phyloP scores from a whole-genome alignment of 1,140 invertebrate genomes.

The Octopus bimaculoides region DNA sequence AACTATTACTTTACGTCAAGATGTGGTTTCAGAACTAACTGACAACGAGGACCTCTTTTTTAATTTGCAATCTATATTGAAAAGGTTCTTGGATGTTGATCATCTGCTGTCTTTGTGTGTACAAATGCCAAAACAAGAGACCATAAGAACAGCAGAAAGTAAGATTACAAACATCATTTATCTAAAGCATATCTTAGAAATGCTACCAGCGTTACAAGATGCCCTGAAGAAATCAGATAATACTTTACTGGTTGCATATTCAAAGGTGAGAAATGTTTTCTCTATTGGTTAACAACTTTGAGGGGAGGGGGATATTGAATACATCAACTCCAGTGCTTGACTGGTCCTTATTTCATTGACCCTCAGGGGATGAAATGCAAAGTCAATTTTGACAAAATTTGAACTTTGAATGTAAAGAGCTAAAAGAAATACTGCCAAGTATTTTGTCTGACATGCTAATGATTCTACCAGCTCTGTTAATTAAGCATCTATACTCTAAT shows the following conservation, averaged over 20 bases:
- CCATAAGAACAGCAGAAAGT: constrained; percentile 65
- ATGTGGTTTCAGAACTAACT: constrained; percentile 74
- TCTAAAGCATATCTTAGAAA: constrained; percentile 75
- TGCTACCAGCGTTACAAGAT: constrained; percentile 68
- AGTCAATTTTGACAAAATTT: too few species aligned
- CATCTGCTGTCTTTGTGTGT: constrained; percentile 64
- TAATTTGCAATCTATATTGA: constrained; percentile 59
- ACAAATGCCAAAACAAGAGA: constrained; percentile 63
- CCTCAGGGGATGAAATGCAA: too few species aligned
- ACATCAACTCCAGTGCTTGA: too few species aligned
- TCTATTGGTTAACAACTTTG: too few species aligned
- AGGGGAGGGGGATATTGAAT: too few species aligned
- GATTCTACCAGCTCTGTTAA: too few species aligned
- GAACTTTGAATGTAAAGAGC: too few species aligned
- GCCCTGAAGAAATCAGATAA: constrained; percentile 64
- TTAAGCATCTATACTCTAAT: too few species aligned
- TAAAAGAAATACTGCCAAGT: too few species aligned
- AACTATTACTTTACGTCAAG: constrained; percentile 68
- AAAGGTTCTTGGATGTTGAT: constrained; percentile 65
- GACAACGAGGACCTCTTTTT: constrained; percentile 63
- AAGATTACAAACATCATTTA: constrained; percentile 77
- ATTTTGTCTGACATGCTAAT: too few species aligned
- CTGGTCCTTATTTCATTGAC: too few species aligned
- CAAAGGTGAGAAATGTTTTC: constrained; percentile 58
- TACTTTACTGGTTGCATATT: constrained; percentile 64